These are phyloP conservation scores for Todiramphus chloris DNA, from an alignment of 2,113 vertebrate genomes.

Conservation along the genomic window DNA sequence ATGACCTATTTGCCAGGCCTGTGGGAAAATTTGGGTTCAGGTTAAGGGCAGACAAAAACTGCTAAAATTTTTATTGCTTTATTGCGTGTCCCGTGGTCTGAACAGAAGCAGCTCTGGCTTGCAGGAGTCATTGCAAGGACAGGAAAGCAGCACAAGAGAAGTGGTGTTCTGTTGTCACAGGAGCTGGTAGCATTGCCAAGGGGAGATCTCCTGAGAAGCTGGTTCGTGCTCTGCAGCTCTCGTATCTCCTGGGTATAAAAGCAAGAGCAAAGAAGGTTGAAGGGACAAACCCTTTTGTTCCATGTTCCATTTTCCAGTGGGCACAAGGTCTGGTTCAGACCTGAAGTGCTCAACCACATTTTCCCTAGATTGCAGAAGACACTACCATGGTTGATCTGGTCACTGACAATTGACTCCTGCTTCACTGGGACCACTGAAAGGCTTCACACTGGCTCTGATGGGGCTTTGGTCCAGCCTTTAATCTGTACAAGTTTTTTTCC, in stretches of 20 bases:
- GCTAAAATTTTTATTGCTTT: not conserved
- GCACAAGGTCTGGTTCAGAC: not conserved
- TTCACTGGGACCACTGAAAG: not conserved
- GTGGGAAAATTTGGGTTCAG: not conserved
- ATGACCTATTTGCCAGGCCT: not conserved
- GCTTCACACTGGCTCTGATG: not conserved
- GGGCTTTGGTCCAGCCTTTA: not conserved
- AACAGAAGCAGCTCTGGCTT: not conserved
- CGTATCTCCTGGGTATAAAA: not conserved
- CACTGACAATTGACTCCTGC: rapidly evolving
- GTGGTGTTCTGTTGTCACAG: not conserved
- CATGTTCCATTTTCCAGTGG: not conserved
- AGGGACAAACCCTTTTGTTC: not conserved
- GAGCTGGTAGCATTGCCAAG: not conserved
- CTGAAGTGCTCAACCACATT: not conserved
- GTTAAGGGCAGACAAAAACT: not conserved
- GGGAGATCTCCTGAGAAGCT: not conserved
- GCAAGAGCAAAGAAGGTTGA: not conserved
- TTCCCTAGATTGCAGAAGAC: not conserved
- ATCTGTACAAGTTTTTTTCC: not conserved
- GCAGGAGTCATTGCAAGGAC: not conserved
- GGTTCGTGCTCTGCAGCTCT: not conserved
- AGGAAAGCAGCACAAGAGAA: not conserved
- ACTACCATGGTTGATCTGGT: not conserved
- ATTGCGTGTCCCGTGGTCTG: rapidly evolving